Evolutionary conservation across 2,113 vertebrate species (phyloP), one percentile per base, ranked within the genome.

Genomic region (Alligator sinensis): DNA sequence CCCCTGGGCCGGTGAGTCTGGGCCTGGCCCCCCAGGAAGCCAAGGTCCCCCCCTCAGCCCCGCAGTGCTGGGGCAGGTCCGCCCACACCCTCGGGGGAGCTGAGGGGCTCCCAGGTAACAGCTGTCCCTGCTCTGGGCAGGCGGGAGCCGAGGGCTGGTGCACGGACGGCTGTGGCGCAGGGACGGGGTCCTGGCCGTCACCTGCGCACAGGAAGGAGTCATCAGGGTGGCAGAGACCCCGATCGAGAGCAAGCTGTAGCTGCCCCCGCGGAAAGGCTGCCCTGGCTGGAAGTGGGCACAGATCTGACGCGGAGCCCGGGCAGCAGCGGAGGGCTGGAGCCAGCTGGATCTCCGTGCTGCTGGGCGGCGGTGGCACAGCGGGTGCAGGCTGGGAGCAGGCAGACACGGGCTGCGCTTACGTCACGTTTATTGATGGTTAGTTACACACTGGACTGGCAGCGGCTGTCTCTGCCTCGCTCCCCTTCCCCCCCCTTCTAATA

Each of bases 121-220:
- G 58, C 2, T 0, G 0, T 90, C 57, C 86, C 38, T 77, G 77
- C 74, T 82, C 24, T 87, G 27, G 21, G 10, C 96, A 99, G 99
- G 99, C 2, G 97, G 98, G 74, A 98, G 98, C 96, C 98, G 99
- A 57, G 99, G 98, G 2, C 97, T 99, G 59, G 99, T 99, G 55
- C 98, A 99, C 2, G 99, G 99, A 21, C 98, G 99, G 18, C 95
- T 99, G 88, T 99, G 99, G 99, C 98, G 99, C 93, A 98, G 93
- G 89, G 99, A 99, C 0, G 99, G 99, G 3, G 98, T 99, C 79
- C 98, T 99, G 93, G 99, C 99, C 54, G 99, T 97, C 80, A 98
- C 98, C 2, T 99, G 99, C 13, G 98, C 98, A 0, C 99, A 99
- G 97, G 99, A 99, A 91, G 99, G 99, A 1, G 98, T 99, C 80